Evolutionary conservation across 2,113 vertebrate species (phyloP), one percentile per base, ranked within the genome.

Genomic region (Crypturellus undulatus): DNA sequence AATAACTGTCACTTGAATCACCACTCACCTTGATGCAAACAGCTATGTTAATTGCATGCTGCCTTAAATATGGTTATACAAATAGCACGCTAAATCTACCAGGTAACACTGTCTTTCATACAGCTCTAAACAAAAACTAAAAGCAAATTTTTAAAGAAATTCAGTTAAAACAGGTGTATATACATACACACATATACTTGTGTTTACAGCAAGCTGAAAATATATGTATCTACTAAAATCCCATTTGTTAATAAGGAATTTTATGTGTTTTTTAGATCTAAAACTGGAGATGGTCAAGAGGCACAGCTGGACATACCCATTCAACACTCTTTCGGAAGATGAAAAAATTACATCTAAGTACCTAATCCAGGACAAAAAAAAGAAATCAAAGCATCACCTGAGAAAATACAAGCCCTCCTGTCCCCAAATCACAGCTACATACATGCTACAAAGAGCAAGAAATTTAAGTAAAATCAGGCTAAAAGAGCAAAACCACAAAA

Each of bases 101-200:
- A 34, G 26, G 28, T 0, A 26, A 42, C 4, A 3, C 34, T 9
- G 14, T 16, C 36, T 59, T 76, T 58, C 42, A n/a, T 1, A 0
- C 10, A 54, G 40, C 18, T 25, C 26, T 17, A 25, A 70, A 51
- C 12, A 67, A 77, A 72, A 64, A 7, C 21, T 15, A 59, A 52
- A 1, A 4, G 25, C 12, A 38, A 34, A 45, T 30, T n/a, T 65
- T 28, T 40, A n/a, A 64, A 43, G 40, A 43, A 13, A 3, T 30
- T 19, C 4, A 49, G 12, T 70, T 68, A 49, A 81, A 81, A 49
- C 40, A 12, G 1, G 1, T 36, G 3, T 34, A 49, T 78, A 63
- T 56, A 24, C 22, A 38, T 32, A 18, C 32, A 21, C 28, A 68
- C 15, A 38, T 9, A 58, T 18, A 40, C 15, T 32, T 30, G 20